Base-by-base conservation (phyloP, 2,113 vertebrate species). In the Saimiri boliviensis region DNA sequence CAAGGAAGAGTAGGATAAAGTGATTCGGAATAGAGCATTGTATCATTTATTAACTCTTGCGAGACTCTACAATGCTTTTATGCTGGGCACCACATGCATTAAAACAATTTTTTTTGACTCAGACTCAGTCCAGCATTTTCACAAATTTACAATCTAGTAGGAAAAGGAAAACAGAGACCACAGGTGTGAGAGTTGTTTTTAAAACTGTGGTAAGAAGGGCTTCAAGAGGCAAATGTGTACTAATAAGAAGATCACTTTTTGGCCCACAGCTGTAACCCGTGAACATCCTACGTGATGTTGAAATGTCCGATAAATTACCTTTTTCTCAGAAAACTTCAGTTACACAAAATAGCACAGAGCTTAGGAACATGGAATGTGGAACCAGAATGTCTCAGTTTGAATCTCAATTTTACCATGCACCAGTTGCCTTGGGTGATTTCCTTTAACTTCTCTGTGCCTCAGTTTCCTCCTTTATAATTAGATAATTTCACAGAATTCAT, bases 11-110 rank as follows among this genome's bases (percentile, higher is more conserved):
- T 16, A 74, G 19, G 83, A 95, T 58, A 66, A 37, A 66, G 17
- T 70, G n/a, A 30, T 93, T 92, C 89, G 74, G 27, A 86, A 94
- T 81, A 86, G 86, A 93, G 82, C 27, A 82, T 2, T 32, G 11
- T 23, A 73, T 71, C n/a, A 77, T 32, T 45, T 56, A 54, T 2
- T 80, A 85, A 80, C 52, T 79, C 20, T 2, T 40, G 42, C 35
- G 16, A 96, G 71, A 94, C 71, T 81, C 54, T 42, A 16, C n/a
- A 27, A 92, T 81, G 77, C 37, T 71, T 73, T 85, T n/a, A 45
- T 77, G 32, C 5, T 87, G 7, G 27, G 11, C 4, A 56, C 20
- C 3, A 19, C 16, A 6, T 76, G 79, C 56, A 70, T 47, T 84
- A 68, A n/a, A 89, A 68, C 52, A 17, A 19, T 58, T 58, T 58